Evolutionary conservation across 2,797 vertebrate species (phyloP).

Genomic region (Cephalopachus bancanus): DNA sequence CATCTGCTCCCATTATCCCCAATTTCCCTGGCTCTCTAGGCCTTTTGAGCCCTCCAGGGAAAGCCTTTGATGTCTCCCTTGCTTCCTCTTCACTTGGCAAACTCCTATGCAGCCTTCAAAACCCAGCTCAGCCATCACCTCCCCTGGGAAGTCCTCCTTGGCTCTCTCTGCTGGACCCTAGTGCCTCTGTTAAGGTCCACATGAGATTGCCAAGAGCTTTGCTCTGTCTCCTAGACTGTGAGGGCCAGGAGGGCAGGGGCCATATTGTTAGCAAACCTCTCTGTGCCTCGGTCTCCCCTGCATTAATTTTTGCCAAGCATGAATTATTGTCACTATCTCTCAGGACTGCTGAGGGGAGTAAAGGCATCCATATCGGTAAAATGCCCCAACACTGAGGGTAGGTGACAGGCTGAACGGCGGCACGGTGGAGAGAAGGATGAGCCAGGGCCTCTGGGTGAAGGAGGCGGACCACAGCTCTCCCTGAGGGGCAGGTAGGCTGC

Average conservation of each 20-base stretch:
- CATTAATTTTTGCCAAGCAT: background rate
- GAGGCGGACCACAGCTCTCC: background rate
- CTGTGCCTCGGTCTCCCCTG: background rate
- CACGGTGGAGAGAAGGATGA: background rate
- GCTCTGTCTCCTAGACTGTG: background rate
- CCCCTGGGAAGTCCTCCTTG: background rate
- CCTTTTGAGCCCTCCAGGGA: background rate
- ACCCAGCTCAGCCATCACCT: background rate
- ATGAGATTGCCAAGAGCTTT: background rate
- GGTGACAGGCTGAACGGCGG: no score
- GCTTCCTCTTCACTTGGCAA: background rate
- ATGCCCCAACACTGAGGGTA: background rate
- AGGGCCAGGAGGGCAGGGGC: background rate
- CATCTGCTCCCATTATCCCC: background rate
- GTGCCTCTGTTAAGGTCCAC: background rate
- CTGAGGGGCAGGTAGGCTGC: background rate
- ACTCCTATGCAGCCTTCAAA: conserved; percentile 52
- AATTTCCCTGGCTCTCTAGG: background rate
- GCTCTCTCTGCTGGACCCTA: background rate
- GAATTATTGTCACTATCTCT: background rate
- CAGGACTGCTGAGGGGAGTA: background rate
- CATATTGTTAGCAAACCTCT: background rate
- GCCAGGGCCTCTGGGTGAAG: accelerated
- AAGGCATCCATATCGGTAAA: background rate
- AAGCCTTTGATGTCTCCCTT: conserved; percentile 25